Base-by-base conservation (phyloP, 1,140 invertebrate genomes). In the Nebria ingens region DNA sequence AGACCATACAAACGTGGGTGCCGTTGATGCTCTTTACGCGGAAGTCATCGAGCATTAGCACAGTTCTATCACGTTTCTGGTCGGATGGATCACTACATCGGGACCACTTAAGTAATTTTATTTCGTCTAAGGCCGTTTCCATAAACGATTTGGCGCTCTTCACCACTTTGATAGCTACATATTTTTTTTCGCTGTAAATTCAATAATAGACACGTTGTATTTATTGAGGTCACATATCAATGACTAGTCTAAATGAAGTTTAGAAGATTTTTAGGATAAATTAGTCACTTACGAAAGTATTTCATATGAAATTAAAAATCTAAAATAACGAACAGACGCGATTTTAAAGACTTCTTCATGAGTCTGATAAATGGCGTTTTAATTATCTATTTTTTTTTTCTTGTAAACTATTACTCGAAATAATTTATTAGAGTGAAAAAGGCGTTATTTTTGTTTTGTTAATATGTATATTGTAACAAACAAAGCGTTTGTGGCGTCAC, bases 121-220 rank as follows among this genome's bases (percentile, higher is more conserved):
- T 98, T 81, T 99, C 97, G 79, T 99, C 97, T 65, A 95, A 73
- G 45, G 96, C 97, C 20, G 96, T 97, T 74, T 97, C 94, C 50
- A 93, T 95, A 68, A 98, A 98, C 76, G 98, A 92, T 54, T 87
- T 83, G 42, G 93, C 93, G 63, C 93, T 96, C 77, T 99, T 99
- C 9, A 98, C 95, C 58, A 98, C 93, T 81, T 98, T 98, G 57
- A 98, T 77, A 50, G 96, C 95, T 57, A 97, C 94, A 79, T 96
- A 97, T 64, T 88, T 77, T 69, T 91, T 92, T 63, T 87, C 85
- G 56, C 80, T 83, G 67, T 49, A 76, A 73, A n/a, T n/a, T n/a
- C n/a, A n/a, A n/a, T n/a, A n/a, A n/a, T n/a, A n/a, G n/a, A 61
- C 63, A 22, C 51, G 40, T 2, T 21, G 42, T n/a, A 45, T 13